phyloP scores from a whole-genome alignment of 2,888 invertebrate species.

The Mythimna albipuncta region DNA sequence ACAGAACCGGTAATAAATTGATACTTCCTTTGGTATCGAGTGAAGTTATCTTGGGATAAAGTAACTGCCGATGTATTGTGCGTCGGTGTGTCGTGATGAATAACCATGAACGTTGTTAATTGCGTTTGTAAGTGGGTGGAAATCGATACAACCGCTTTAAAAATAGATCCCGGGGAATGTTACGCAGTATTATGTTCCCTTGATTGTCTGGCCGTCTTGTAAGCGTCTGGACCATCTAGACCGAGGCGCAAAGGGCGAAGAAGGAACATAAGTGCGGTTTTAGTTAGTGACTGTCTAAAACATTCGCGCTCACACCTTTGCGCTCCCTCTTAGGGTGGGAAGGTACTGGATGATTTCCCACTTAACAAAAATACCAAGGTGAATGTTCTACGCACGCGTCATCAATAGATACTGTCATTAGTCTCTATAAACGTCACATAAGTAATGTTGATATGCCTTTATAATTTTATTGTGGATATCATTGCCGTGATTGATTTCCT shows the following conservation, averaged over 20 bases:
- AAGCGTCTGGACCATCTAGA: no score
- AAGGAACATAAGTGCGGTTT: no score
- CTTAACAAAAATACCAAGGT: constrained; percentile 8
- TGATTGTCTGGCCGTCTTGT: no score
- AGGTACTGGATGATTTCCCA: neutral
- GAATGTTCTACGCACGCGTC: constrained; percentile 30
- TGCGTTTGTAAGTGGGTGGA: no score
- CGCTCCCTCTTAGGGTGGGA: no score
- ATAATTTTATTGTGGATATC: constrained; percentile 30
- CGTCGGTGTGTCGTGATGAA: neutral
- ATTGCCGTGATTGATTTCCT: constrained; percentile 30
- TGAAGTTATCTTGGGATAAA: constrained; percentile 5
- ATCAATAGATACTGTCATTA: constrained; percentile 5
- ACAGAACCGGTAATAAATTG: constrained; percentile 23
- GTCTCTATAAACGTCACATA: constrained; percentile 31
- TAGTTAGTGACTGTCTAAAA: no score
- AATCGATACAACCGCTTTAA: neutral
- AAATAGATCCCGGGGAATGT: neutral
- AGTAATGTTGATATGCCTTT: constrained; percentile 26
- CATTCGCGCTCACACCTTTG: no score
- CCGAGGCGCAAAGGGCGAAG: no score
- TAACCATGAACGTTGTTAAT: neutral
- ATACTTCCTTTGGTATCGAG: constrained; percentile 16
- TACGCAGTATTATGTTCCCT: neutral
- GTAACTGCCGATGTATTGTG: constrained; percentile 5